Percentiles rank a stretch among this genome's conserved stretches.
These are phyloP conservation scores for Musca domestica DNA, from an alignment of 1,140 invertebrate genomes.

Conservation along the genomic window DNA sequence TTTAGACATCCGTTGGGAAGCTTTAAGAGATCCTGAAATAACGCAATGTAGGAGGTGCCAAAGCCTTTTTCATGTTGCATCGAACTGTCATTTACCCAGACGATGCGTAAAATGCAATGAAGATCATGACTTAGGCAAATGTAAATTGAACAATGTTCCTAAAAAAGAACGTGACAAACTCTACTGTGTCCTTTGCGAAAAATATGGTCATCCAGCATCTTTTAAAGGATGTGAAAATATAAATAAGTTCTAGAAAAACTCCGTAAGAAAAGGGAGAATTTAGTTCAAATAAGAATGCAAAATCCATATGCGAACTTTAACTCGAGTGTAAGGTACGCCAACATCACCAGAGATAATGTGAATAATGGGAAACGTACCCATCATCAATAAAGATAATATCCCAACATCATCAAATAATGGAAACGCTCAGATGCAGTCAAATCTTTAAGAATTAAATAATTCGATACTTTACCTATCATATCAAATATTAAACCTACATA, in stretches of 20 bases:
- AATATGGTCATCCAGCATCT: too few species aligned
- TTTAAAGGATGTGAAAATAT: constrained; percentile 9
- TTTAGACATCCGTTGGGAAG: not conserved
- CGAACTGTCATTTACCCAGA: constrained; percentile 6
- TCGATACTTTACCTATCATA: not conserved
- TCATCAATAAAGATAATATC: constrained; percentile 1
- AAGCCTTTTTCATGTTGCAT: constrained; percentile 1
- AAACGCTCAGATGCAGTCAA: too few species aligned
- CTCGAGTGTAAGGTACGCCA: not conserved
- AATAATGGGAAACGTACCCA: not conserved
- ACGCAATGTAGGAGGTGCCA: constrained; percentile 13
- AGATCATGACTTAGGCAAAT: constrained; percentile 2
- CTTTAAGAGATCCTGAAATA: not conserved
- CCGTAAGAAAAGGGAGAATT: constrained; percentile 1
- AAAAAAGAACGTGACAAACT: constrained; percentile 3
- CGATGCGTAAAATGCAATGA: constrained; percentile 5
- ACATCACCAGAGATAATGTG: not conserved
- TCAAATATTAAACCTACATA: not conserved
- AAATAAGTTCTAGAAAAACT: constrained; percentile 1
- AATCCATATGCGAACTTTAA: not conserved
- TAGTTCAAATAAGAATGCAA: not conserved
- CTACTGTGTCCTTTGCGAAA: constrained; percentile 11
- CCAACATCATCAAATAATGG: too few species aligned
- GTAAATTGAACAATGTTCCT: not conserved
- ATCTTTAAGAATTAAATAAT: constrained; percentile 7